phyloP scores from a whole-genome alignment of 2,888 invertebrate genomes.

The Leucania comma region DNA sequence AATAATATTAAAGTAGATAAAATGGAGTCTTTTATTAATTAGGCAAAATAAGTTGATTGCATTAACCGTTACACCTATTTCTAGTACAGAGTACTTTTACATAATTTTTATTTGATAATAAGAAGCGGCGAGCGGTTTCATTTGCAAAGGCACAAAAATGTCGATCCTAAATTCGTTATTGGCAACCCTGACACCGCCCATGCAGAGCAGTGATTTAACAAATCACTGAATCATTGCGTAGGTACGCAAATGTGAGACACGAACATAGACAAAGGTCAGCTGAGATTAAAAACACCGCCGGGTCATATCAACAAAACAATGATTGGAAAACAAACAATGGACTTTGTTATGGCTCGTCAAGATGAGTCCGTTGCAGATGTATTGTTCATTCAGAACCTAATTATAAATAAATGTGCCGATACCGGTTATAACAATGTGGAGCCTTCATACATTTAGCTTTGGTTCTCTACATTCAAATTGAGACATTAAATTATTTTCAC shows the following conservation, averaged over 20 bases:
- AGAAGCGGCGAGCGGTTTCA: not conserved
- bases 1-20: too few species aligned
- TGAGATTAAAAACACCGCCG: constrained; percentile 73
- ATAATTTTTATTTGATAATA: not conserved
- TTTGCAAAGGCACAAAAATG: not conserved
- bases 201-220: constrained; percentile 62
- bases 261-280: constrained; percentile 74
- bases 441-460: constrained; percentile 48
- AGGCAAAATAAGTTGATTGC: not conserved
- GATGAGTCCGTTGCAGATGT: constrained; percentile 63
- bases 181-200: constrained; percentile 59
- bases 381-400: constrained; percentile 69
- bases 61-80: not conserved
- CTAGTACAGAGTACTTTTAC: not conserved
- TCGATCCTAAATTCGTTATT: constrained; percentile 11
- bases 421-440: constrained; percentile 43
- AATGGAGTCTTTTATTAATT: too few species aligned
- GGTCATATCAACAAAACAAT: constrained; percentile 68
- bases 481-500: constrained; percentile 11
- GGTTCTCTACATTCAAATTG: constrained; percentile 29
- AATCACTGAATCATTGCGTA: constrained; percentile 69
- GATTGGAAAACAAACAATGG: constrained; percentile 74
- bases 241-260: constrained; percentile 69
- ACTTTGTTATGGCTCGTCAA: constrained; percentile 68
- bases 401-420: constrained; percentile 61